Evolutionary conservation across 2,888 invertebrate species (phyloP).

Genomic region (Habrosyne pyritoides): DNA sequence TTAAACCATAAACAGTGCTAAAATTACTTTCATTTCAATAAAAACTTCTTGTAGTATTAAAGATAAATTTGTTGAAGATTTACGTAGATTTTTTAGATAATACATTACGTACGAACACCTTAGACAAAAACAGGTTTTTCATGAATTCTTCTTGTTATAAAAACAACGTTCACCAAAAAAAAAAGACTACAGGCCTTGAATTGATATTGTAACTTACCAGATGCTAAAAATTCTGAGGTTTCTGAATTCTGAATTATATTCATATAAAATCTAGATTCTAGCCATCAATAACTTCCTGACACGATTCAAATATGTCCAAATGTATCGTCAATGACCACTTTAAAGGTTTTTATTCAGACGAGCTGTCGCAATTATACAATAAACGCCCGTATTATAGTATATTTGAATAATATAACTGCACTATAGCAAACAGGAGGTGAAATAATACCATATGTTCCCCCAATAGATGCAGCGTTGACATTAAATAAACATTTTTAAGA

Average conservation of each 20-base stretch:
- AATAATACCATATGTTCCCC: neutral
- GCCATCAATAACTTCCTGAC: neutral
- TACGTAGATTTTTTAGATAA: too few species aligned
- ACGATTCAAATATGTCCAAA: neutral
- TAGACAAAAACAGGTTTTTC: neutral
- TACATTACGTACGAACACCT: too few species aligned
- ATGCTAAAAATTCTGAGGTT: neutral
- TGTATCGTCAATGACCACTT: neutral
- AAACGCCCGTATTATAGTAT: neutral
- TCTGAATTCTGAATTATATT: neutral
- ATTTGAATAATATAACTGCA: conserved; percentile 1
- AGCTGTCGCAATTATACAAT: neutral
- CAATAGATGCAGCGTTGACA: neutral
- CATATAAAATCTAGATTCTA: neutral
- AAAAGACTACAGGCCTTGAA: neutral
- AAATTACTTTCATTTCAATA: too few species aligned
- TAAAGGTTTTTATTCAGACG: neutral
- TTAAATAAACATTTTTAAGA: neutral
- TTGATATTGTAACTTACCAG: neutral
- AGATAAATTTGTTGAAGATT: neutral
- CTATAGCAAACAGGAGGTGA: neutral
- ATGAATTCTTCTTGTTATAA: neutral
- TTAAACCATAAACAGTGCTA: too few species aligned
- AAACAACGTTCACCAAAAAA: neutral
- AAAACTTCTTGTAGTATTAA: too few species aligned